Conservation (phyloP, 1,140 invertebrate species). For the Drosophila erecta region DNA sequence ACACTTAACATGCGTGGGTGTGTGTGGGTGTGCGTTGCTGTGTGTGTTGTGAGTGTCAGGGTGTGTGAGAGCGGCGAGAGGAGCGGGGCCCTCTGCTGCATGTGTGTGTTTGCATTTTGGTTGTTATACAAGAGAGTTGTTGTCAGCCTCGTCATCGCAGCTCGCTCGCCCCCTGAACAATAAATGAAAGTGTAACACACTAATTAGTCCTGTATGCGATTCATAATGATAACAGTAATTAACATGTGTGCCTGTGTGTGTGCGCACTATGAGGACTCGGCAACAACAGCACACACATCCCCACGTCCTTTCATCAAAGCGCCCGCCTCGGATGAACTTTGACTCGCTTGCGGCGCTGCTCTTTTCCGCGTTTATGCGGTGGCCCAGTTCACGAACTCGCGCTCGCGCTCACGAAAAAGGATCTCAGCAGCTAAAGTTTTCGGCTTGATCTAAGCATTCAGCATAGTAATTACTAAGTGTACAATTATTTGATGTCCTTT, state of each 20-base stretch:
- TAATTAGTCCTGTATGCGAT: constrained; percentile 80
- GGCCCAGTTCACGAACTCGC: not conserved
- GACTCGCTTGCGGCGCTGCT: constrained; percentile 6
- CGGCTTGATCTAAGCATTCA: too few species aligned
- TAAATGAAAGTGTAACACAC: constrained; percentile 81
- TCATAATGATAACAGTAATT: constrained; percentile 83
- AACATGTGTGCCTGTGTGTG: constrained; percentile 57
- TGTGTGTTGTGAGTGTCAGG: not conserved
- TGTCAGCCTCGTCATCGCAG: constrained; percentile 34
- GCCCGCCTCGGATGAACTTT: constrained; percentile 22
- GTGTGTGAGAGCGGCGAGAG: not conserved
- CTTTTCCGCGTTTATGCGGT: constrained; percentile 23
- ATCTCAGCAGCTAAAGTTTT: not conserved
- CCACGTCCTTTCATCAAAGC: constrained; percentile 10
- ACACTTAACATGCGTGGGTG: constrained; percentile 54
- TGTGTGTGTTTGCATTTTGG: constrained; percentile 19
- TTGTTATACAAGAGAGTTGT: constrained; percentile 30
- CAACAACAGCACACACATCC: not conserved
- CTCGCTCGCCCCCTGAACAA: constrained; percentile 48
- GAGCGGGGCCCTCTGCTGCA: not conserved
- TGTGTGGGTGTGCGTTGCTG: not conserved
- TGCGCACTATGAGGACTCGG: constrained; percentile 28
- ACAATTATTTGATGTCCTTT: too few species aligned
- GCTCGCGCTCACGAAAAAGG: not conserved
- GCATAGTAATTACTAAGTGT: too few species aligned